Evolutionary conservation across 2,888 invertebrate genomes (phyloP), one percentile per base, ranked within the genome.

Genomic region (Megastigmus dorsalis): DNA sequence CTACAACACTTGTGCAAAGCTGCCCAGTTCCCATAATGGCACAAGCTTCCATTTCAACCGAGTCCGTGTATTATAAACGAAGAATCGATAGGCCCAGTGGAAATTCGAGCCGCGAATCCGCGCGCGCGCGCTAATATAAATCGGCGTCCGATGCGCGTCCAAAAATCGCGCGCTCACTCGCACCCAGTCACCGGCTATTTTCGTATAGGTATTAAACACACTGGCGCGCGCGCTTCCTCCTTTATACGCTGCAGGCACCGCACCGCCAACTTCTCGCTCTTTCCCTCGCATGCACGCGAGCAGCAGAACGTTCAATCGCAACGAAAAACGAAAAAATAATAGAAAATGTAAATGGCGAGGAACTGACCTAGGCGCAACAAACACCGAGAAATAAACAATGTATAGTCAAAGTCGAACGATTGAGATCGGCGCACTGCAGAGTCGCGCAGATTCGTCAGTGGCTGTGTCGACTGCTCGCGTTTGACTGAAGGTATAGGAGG

Each of bases 381-480:
- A n/a, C n/a, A n/a, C n/a, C n/a, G n/a, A n/a, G n/a, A n/a, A n/a
- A n/a, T n/a, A n/a, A n/a, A n/a, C n/a, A n/a, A n/a, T n/a, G n/a
- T n/a, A n/a, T n/a, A n/a, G n/a, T n/a, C n/a, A n/a, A n/a, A n/a
- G n/a, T n/a, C n/a, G n/a, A n/a, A n/a, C n/a, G n/a, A n/a, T n/a
- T n/a, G n/a, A n/a, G n/a, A n/a, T 33, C 9, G 4, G 33, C 33
- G 33, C 33, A 18, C 45, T 45, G 52, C 45, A 13, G 4, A 28
- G 0, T 18, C n/a, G n/a, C 15, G 48, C 23, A 41, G 33, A 41
- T 43, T 26, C 26, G 74, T 28, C 60, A n/a, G 43, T 75, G 83
- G 78, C n/a, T n/a, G n/a, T n/a, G n/a, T n/a, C n/a, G n/a, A n/a
- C 74, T 77, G 83, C 72, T 78, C 80, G 80, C 79, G 81, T 80